These are phyloP conservation scores for Harpagifer antarcticus DNA, from an alignment of 2,797 vertebrate species.

Conservation along the genomic window DNA sequence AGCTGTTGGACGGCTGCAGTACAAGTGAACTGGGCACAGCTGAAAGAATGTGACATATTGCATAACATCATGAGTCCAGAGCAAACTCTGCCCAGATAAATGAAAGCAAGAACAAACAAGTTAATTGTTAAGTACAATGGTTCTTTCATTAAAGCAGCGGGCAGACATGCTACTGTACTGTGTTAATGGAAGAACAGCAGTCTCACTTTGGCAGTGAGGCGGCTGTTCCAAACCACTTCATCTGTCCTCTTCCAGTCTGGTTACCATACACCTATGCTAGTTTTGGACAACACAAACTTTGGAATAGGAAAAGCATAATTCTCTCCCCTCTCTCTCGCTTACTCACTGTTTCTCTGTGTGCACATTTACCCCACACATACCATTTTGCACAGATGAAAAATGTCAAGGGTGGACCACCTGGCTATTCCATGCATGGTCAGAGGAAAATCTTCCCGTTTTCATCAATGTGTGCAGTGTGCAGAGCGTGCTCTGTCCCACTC, in stretches of 20 bases:
- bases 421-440: constrained; percentile 74
- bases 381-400: constrained; percentile 79
- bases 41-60: constrained; percentile 69
- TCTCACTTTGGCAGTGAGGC: constrained; percentile 68
- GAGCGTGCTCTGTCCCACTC: constrained; percentile 72
- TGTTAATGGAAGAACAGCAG: constrained; percentile 79
- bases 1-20: constrained; percentile 44
- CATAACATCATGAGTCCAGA: constrained; percentile 65
- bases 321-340: constrained; percentile 46
- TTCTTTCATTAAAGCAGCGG: constrained; percentile 71
- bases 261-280: constrained; percentile 79
- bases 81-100: constrained; percentile 71
- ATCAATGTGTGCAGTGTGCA: constrained; percentile 84
- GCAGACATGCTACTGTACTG: constrained; percentile 74
- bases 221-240: constrained; percentile 80
- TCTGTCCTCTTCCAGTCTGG: constrained; percentile 75
- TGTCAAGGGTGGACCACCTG: constrained; percentile 82
- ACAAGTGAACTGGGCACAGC: constrained; percentile 47
- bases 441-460: constrained; percentile 79
- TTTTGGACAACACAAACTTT: constrained; percentile 79
- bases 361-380: constrained; percentile 78
- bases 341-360: constrained; percentile 37
- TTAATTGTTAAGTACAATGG: constrained; percentile 82
- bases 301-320: constrained; percentile 76
- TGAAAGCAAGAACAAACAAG: constrained; percentile 74